Conservation (phyloP, 2,888 invertebrate genomes). For the Eilema caniola region DNA sequence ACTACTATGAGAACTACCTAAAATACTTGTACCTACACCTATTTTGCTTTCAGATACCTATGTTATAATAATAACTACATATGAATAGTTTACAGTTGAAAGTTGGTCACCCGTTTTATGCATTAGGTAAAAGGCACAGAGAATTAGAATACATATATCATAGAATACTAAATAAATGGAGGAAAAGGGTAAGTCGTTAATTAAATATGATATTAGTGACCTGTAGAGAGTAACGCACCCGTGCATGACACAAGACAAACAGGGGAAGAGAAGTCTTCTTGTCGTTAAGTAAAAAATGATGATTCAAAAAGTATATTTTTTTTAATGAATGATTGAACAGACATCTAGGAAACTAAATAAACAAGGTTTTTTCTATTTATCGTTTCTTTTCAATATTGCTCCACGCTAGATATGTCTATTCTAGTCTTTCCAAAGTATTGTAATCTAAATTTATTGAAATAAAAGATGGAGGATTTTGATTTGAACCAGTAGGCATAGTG, state of each 20-base stretch:
- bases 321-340: neutral
- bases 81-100: neutral
- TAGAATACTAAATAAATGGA: neutral
- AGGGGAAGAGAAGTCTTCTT: neutral
- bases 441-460: neutral
- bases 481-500: too few relatives aligned
- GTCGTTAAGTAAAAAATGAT: neutral
- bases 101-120: neutral
- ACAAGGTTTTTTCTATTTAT: too few relatives aligned
- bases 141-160: neutral
- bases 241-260: neutral
- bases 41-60: neutral
- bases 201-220: too few relatives aligned
- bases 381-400: too few relatives aligned
- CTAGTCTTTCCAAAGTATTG: too few relatives aligned
- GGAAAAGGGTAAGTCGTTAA: neutral
- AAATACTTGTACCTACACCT: neutral
- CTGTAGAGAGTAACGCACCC: neutral
- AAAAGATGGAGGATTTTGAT: neutral
- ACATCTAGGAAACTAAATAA: too few relatives aligned
- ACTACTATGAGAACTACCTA: neutral
- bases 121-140: slow-evolving; percentile 4
- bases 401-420: too few relatives aligned
- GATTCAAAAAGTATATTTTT: neutral
- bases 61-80: neutral